Evolutionary conservation across 2,113 vertebrate species (phyloP).

Genomic region (Centropus bengalensis): DNA sequence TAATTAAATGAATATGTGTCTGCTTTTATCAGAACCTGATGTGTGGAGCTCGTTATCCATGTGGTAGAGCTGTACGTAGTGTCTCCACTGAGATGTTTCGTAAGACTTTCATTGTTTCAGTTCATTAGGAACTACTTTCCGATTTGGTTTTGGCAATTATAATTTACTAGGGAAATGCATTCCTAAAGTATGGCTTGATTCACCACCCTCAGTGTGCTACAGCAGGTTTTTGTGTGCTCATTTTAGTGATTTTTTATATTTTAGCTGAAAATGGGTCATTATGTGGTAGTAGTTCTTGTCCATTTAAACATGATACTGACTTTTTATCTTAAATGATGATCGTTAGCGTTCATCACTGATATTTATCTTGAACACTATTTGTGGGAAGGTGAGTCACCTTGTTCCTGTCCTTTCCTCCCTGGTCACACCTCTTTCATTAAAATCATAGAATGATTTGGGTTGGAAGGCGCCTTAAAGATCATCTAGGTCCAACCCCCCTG

Average conservation of each 20-base stretch:
- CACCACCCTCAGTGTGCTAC: background rate
- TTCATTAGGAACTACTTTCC: background rate
- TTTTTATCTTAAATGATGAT: background rate
- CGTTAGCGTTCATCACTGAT: background rate
- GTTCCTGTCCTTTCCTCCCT: background rate
- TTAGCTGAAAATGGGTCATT: background rate
- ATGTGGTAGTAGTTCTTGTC: background rate
- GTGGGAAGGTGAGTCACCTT: background rate
- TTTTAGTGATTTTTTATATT: background rate
- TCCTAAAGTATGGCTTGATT: background rate
- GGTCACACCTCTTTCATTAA: background rate
- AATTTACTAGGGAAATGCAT: background rate
- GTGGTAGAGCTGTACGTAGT: background rate
- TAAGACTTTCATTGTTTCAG: background rate
- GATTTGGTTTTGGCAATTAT: background rate
- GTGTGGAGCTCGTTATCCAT: background rate
- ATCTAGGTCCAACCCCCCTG: no score
- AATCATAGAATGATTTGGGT: no score
- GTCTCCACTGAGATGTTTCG: background rate
- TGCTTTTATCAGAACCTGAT: fast-evolving
- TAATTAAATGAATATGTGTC: background rate
- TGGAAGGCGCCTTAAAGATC: no score
- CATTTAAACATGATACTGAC: background rate
- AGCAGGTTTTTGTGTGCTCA: background rate
- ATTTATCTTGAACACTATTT: background rate